Base-by-base conservation (phyloP, 2,888 invertebrate genomes). In the Hypsopygia costalis region DNA sequence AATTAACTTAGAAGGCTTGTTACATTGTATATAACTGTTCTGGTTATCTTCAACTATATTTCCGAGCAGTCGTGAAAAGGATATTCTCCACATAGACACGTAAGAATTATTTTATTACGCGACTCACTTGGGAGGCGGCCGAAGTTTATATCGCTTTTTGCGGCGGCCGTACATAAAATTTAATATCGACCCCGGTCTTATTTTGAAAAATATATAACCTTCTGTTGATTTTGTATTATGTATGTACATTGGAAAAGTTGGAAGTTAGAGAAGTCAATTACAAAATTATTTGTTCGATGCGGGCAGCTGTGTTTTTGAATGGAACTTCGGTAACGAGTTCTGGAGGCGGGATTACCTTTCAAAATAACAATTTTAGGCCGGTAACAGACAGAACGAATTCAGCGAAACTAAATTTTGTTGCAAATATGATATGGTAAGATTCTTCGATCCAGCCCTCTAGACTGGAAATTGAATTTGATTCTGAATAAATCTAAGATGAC, bases 51-150 rank as follows among this genome's bases (percentile, higher is more conserved):
- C n/a, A n/a, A n/a, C n/a, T n/a, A n/a, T n/a, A n/a, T n/a, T n/a
- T n/a, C n/a, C n/a, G n/a, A n/a, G n/a, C n/a, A n/a, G n/a, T n/a
- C n/a, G n/a, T n/a, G n/a, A 25, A 6, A 25, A n/a, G n/a, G 25
- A n/a, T 25, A 25, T 25, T 25, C 6, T 25, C 25, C 7, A 25
- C 25, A 5, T 7, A 25, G 25, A 25, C 25, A 25, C 25, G 25
- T 25, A 25, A 25, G 25, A 25, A 25, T 25, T 28, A 35, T 35
- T 35, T 35, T 35, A 35, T 35, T 35, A 35, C 35, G 27, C 27
- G 7, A 16, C 25, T 12, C 35, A 1, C 35, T 9, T 8, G 35
- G 12, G 35, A 35, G 25, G n/a, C 12, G 11, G 12, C 27, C 27
- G 7, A 11, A 35, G 27, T 35, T 34, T 35, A 35, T 35, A 35